phyloP scores from a whole-genome alignment of 2,113 vertebrate genomes.

The Albula glossodonta region DNA sequence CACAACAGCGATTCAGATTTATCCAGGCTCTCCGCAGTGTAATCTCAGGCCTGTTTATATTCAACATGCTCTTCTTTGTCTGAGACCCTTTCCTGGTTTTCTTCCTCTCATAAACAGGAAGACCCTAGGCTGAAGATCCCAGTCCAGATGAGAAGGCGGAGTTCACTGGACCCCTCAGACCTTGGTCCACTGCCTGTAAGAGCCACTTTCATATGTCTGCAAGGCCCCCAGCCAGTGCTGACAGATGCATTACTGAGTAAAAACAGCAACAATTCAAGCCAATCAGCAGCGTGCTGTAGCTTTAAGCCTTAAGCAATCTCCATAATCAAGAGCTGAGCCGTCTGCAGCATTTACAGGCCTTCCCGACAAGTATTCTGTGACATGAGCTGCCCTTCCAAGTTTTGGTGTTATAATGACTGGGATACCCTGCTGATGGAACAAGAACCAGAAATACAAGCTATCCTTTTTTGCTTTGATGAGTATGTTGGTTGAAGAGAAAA shows the following conservation, averaged over 20 bases:
- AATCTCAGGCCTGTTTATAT: background rate
- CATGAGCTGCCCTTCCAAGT: background rate
- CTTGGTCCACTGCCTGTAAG: conserved; percentile 86
- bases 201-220: background rate
- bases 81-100: conserved; percentile 19
- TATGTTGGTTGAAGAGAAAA: background rate
- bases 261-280: too few relatives aligned
- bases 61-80: conserved; percentile 30
- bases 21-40: background rate
- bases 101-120: conserved; percentile 70
- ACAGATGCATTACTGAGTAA: background rate
- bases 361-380: background rate
- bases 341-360: background rate
- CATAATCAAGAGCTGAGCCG: background rate
- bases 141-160: conserved; percentile 72
- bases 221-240: background rate
- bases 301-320: background rate
- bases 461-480: background rate
- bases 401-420: background rate
- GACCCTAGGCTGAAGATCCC: conserved; percentile 87
- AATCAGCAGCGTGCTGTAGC: background rate
- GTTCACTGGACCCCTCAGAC: conserved; percentile 80
- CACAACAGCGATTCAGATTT: too few relatives aligned
- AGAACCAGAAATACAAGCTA: background rate
- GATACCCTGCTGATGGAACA: background rate